Conservation (phyloP, 2,113 vertebrate genomes). For the Plecturocebus donacophilus region DNA sequence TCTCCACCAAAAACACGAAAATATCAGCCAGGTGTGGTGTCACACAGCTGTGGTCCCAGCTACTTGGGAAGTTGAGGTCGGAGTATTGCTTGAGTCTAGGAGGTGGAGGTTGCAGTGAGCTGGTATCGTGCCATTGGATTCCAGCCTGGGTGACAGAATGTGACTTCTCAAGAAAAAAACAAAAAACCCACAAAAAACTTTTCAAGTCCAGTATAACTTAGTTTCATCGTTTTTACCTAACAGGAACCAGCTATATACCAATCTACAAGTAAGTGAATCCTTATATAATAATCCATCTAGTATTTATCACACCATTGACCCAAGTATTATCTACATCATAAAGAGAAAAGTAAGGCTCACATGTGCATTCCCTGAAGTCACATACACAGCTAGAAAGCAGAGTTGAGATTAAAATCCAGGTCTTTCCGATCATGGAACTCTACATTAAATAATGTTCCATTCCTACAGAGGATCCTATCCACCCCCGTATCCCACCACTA, state of each 20-base stretch:
- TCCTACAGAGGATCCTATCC: not conserved
- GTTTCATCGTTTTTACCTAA: not conserved
- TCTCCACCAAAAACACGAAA: too few relatives aligned
- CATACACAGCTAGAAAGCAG: not conserved
- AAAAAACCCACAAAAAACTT: too few relatives aligned
- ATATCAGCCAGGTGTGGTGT: too few relatives aligned
- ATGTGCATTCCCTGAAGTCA: not conserved
- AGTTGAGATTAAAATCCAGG: not conserved
- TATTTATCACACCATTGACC: not conserved
- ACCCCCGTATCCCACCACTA: too few relatives aligned
- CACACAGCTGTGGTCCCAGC: too few relatives aligned
- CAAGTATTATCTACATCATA: not conserved
- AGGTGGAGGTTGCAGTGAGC: too few relatives aligned
- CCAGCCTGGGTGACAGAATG: too few relatives aligned
- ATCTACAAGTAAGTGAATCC: not conserved
- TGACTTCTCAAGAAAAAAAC: too few relatives aligned
- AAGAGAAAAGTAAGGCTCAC: not conserved
- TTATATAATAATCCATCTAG: not conserved
- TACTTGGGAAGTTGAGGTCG: too few relatives aligned
- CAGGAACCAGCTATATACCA: not conserved
- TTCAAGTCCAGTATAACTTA: not conserved
- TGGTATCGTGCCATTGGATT: too few relatives aligned
- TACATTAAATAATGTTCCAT: not conserved
- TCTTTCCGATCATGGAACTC: not conserved
- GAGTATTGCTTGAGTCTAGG: too few relatives aligned